These are phyloP conservation scores for Nephrotoma guestfalica DNA, from an alignment of 2,888 invertebrate species.

Conservation along the genomic window DNA sequence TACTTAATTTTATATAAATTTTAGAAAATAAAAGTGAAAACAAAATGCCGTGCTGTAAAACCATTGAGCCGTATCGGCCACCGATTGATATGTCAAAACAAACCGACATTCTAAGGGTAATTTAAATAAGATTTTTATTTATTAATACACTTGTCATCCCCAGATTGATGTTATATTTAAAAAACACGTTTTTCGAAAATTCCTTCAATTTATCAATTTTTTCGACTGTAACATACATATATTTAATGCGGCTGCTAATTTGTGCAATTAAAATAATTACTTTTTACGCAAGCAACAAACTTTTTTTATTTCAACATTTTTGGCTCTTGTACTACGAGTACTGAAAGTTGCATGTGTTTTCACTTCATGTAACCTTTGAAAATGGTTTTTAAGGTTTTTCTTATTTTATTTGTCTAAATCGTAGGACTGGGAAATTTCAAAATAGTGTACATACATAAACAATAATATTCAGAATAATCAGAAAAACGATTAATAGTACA, in stretches of 20 bases:
- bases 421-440: not conserved
- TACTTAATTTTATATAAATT: not conserved
- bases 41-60: conserved; percentile 51
- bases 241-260: not conserved
- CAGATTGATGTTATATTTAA: not conserved
- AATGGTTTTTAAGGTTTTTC: not conserved
- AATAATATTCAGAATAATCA: not conserved
- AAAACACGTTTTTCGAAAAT: not conserved
- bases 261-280: not conserved
- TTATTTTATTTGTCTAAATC: not conserved
- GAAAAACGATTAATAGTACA: not conserved
- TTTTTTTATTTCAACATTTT: not conserved
- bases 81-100: conserved; percentile 63
- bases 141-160: not conserved
- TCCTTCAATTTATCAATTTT: not conserved
- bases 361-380: not conserved
- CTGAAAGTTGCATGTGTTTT: not conserved
- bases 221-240: not conserved
- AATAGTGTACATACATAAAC: not conserved
- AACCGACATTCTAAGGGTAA: conserved; percentile 67
- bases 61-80: conserved; percentile 55
- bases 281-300: not conserved
- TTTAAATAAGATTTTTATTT: not conserved
- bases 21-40: not conserved
- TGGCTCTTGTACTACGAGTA: not conserved